These are phyloP conservation scores for Helicoverpa assulta DNA, from an alignment of 2,888 invertebrate species.

Conservation along the genomic window DNA sequence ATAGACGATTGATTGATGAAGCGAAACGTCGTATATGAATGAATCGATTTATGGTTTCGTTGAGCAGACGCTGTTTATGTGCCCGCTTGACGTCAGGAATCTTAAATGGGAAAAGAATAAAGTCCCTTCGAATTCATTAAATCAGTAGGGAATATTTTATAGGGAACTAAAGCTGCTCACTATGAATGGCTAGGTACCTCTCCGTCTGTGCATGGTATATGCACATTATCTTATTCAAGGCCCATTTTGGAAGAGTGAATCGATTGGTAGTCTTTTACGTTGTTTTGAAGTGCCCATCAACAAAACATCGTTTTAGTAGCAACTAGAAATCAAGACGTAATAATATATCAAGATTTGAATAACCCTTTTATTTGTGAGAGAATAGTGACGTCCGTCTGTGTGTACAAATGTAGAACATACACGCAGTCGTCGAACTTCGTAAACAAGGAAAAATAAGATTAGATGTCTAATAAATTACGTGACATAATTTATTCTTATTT, in stretches of 20 bases:
- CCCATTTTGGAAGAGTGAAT: not conserved
- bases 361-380: constrained; percentile 24
- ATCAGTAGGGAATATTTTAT: constrained; percentile 52
- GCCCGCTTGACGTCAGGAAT: constrained; percentile 83
- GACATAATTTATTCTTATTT: constrained; percentile 40
- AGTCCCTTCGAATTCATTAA: constrained; percentile 68
- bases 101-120: constrained; percentile 75
- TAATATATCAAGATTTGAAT: not conserved
- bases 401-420: constrained; percentile 24
- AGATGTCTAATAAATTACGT: constrained; percentile 42
- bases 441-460: constrained; percentile 38
- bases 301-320: too few relatives aligned
- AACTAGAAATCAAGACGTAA: not conserved
- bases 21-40: constrained; percentile 85
- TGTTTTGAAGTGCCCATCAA: too few relatives aligned
- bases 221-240: constrained; percentile 26
- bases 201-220: constrained; percentile 2
- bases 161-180: constrained; percentile 26
- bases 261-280: not conserved
- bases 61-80: constrained; percentile 81
- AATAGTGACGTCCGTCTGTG: constrained; percentile 29
- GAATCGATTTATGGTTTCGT: constrained; percentile 86
- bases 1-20: constrained; percentile 86
- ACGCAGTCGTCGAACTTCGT: constrained; percentile 40
- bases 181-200: constrained; percentile 37